Conservation (phyloP, 2,888 invertebrate genomes). For the Xiphydria camelus region DNA sequence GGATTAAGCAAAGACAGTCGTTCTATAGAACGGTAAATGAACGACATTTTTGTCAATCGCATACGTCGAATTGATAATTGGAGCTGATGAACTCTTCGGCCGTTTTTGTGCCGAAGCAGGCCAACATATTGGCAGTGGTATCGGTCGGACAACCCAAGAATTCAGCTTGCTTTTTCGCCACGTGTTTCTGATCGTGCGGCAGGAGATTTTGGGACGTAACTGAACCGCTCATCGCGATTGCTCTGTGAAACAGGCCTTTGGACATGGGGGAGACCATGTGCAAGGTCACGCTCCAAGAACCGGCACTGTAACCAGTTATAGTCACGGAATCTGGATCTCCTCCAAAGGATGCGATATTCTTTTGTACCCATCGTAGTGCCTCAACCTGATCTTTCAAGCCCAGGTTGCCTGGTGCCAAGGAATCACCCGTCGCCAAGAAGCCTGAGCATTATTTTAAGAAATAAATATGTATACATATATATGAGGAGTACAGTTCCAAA, state of each 20-base stretch:
- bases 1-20: no score
- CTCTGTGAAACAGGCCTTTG: constrained; percentile 71
- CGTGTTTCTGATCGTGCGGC: constrained; percentile 60
- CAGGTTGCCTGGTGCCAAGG: constrained; percentile 69
- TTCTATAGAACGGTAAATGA: no score
- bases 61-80: no score
- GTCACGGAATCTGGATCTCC: constrained; percentile 70
- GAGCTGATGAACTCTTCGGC: constrained; percentile 32
- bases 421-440: constrained; percentile 69
- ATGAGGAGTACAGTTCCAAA: no score
- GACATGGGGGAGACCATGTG: constrained; percentile 67
- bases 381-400: constrained; percentile 74
- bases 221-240: constrained; percentile 71
- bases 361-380: constrained; percentile 68
- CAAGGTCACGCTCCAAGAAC: constrained; percentile 55
- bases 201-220: constrained; percentile 62
- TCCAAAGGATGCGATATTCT: constrained; percentile 70
- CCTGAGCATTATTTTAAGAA: no score
- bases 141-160: constrained; percentile 64
- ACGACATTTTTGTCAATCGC: no score
- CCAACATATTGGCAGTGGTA: constrained; percentile 61
- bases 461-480: no score
- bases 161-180: constrained; percentile 68
- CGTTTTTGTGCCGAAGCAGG: constrained; percentile 64
- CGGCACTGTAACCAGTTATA: constrained; percentile 64